Percentiles rank a stretch among this genome's conserved stretches.
phyloP scores from a whole-genome alignment of 2,113 vertebrate species.

The Notothenia rossii region DNA sequence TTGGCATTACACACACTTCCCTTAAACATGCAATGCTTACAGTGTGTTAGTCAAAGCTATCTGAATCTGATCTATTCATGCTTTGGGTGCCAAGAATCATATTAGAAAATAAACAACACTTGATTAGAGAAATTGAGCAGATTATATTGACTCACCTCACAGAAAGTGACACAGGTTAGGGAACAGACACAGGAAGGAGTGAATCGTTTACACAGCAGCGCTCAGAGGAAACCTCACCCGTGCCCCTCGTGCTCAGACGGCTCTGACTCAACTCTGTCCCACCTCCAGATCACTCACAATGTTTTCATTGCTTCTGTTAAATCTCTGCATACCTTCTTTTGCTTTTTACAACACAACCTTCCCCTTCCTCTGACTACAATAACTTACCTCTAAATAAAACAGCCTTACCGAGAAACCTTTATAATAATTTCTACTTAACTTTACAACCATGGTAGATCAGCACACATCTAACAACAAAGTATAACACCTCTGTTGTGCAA shows the following conservation, averaged over 20 bases:
- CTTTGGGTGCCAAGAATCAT: neutral
- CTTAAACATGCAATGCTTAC: neutral
- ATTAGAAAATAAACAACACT: neutral
- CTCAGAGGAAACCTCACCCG: slow-evolving; percentile 52
- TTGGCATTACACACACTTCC: neutral
- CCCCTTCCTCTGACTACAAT: neutral
- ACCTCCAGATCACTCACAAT: slow-evolving; percentile 9
- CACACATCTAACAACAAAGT: neutral
- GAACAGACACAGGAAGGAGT: slow-evolving; percentile 37
- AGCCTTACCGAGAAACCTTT: neutral
- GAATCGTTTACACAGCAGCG: slow-evolving; percentile 3
- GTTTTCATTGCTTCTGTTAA: slow-evolving; percentile 17
- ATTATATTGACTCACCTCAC: slow-evolving; percentile 56
- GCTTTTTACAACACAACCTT: slow-evolving; percentile 9
- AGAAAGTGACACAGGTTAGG: neutral
- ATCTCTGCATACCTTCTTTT: slow-evolving; percentile 29
- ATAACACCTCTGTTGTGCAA: neutral
- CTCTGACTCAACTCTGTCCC: slow-evolving; percentile 29
- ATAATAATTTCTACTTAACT: too few species aligned
- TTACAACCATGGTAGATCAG: too few species aligned
- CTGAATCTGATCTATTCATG: neutral
- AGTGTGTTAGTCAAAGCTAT: neutral
- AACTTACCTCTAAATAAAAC: neutral
- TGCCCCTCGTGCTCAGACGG: slow-evolving; percentile 35
- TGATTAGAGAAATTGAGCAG: neutral